Evolutionary conservation across 2,113 vertebrate genomes (phyloP).

Genomic region (Lethenteron camtschaticum): DNA sequence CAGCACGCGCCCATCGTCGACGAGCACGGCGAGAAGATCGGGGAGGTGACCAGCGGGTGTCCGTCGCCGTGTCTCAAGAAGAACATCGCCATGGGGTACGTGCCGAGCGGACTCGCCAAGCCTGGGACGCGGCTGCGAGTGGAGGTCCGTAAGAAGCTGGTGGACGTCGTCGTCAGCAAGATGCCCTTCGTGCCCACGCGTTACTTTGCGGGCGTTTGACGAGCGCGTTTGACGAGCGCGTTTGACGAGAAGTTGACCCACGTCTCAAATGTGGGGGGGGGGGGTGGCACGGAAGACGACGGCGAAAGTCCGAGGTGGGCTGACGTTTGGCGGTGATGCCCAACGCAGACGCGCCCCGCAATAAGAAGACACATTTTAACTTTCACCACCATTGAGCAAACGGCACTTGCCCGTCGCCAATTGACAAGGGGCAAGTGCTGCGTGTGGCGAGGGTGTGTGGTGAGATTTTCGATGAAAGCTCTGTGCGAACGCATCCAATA

Average conservation of each 20-base stretch:
- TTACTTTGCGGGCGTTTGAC: slow-evolving; percentile 47
- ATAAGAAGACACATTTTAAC: too few species aligned
- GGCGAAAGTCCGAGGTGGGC: too few species aligned
- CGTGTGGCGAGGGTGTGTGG: too few species aligned
- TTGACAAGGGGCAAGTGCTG: too few species aligned
- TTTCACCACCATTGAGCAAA: too few species aligned
- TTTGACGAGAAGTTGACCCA: neutral
- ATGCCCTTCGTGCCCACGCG: slow-evolving; percentile 77
- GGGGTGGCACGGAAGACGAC: too few species aligned
- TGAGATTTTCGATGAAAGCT: too few species aligned
- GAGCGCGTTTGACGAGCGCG: too few species aligned
- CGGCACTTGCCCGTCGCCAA: too few species aligned
- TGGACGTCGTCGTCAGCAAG: slow-evolving; percentile 43
- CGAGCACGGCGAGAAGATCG: slow-evolving; percentile 40
- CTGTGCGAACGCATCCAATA: too few species aligned
- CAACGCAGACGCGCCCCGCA: too few species aligned
- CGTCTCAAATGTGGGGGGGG: neutral
- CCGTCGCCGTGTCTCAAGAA: slow-evolving; percentile 73
- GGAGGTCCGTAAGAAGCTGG: slow-evolving; percentile 62
- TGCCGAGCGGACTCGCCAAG: slow-evolving; percentile 33
- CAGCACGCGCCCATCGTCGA: slow-evolving; percentile 50
- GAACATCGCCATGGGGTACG: slow-evolving; percentile 84
- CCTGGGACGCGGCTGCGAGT: slow-evolving; percentile 39
- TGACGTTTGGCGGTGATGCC: too few species aligned
- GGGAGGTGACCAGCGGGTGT: slow-evolving; percentile 78